phyloP scores from a whole-genome alignment of 2,113 vertebrate genomes.

The Xyliphius kryptos region DNA sequence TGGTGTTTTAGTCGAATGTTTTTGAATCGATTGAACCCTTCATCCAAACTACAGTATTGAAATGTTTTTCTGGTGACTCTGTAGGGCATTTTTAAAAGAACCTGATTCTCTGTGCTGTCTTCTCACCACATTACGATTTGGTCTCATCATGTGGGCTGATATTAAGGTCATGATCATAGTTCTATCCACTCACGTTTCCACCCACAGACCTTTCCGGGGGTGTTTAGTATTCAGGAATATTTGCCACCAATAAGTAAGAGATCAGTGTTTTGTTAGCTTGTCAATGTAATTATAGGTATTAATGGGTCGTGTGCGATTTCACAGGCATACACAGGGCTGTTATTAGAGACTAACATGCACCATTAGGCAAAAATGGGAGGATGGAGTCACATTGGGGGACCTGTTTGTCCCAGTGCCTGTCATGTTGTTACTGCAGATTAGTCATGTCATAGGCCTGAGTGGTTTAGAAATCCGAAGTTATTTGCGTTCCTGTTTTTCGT shows the following conservation, averaged over 20 bases:
- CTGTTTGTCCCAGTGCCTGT: not conserved
- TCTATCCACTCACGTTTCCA: not conserved
- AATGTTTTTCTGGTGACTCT: no score
- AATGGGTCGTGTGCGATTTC: constrained; percentile 24
- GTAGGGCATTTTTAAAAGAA: no score
- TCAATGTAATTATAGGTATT: constrained; percentile 28
- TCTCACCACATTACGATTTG: not conserved
- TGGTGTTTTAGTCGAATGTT: no score
- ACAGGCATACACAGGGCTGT: constrained; percentile 27
- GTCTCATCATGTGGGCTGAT: no score
- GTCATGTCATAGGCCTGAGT: not conserved
- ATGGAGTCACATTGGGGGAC: constrained; percentile 24
- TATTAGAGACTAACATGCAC: constrained; percentile 32
- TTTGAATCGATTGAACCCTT: no score
- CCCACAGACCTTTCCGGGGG: not conserved
- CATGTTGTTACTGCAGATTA: not conserved
- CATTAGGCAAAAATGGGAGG: constrained; percentile 5
- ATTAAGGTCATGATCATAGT: constrained; percentile 4
- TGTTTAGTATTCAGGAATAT: not conserved
- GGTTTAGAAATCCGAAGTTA: not conserved
- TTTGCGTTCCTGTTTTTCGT: not conserved
- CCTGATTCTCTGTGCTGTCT: not conserved
- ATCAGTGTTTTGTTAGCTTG: constrained; percentile 30
- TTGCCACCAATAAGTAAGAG: constrained; percentile 19
- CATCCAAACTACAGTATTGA: no score